Percentiles rank a stretch among this genome's conserved stretches.
Evolutionary conservation across 2,113 vertebrate species (phyloP).

Genomic region (human): GRCh38 chr2:7558501-7559000

Average conservation of each 20-base stretch:
- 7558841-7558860: background rate
- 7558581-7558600: background rate
- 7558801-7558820: background rate
- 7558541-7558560: accelerated
- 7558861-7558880: background rate
- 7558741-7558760: background rate
- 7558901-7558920: background rate
- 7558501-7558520: background rate
- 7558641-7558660: too few species aligned
- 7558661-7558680: accelerated
- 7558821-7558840: background rate
- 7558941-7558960: background rate
- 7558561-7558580: accelerated
- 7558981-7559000: background rate
- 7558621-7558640: background rate
- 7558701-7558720: background rate
- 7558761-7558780: background rate
- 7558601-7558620: too few species aligned
- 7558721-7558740: background rate
- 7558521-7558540: background rate
- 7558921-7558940: background rate
- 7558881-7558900: background rate
- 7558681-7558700: background rate
- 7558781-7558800: background rate
- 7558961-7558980: background rate